Conservation (phyloP, 2,888 invertebrate species). For the Drosophila fulvimacula region DNA sequence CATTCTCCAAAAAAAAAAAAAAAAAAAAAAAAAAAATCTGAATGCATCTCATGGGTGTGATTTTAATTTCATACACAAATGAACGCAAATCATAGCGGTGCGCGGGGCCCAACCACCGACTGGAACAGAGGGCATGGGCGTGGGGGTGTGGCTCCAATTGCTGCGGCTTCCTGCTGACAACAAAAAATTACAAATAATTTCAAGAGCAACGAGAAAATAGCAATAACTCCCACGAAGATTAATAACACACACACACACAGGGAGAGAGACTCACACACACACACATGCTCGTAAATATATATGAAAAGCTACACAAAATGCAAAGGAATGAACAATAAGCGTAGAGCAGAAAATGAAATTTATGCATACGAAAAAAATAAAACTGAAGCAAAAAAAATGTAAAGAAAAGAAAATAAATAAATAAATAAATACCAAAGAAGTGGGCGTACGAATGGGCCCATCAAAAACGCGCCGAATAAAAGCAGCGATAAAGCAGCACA, state of each 20-base stretch:
- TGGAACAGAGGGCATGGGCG: constrained; percentile 2
- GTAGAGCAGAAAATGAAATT: constrained; percentile 71
- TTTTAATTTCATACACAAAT: constrained; percentile 85
- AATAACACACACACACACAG: constrained; percentile 62
- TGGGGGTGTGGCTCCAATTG: constrained; percentile 17
- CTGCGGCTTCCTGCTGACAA: constrained; percentile 34
- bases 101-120: background rate
- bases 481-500: constrained; percentile 40
- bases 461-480: constrained; percentile 65
- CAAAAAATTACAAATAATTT: constrained; percentile 47
- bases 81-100: constrained; percentile 74
- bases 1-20: background rate
- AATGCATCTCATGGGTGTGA: constrained; percentile 84
- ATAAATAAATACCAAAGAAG: constrained; percentile 24
- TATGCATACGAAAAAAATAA: constrained; percentile 61
- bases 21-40: too few species aligned
- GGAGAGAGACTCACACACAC: constrained; percentile 6
- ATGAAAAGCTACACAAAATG: constrained; percentile 52
- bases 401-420: constrained; percentile 14
- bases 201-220: constrained; percentile 57
- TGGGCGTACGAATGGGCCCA: constrained; percentile 64
- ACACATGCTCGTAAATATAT: constrained; percentile 59
- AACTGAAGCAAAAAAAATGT: constrained; percentile 7
- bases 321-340: constrained; percentile 68
- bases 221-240: constrained; percentile 83